These are phyloP conservation scores for Pseudomyrmex concolor DNA, from an alignment of 1,140 invertebrate genomes.

Conservation along the genomic window DNA sequence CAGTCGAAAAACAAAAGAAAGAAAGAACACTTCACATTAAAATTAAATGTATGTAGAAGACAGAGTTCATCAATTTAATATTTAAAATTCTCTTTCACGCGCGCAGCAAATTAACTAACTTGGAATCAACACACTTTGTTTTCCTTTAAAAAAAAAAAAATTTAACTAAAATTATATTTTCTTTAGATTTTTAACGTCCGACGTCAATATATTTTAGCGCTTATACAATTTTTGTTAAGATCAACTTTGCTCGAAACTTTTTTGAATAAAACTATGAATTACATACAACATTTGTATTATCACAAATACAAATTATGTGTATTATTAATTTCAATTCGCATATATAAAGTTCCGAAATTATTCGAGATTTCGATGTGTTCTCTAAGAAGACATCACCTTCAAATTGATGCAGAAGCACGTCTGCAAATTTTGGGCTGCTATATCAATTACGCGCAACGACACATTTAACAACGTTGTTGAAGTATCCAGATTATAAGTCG, in stretches of 20 bases:
- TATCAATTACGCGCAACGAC: constrained; percentile 33
- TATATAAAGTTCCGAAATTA: not conserved
- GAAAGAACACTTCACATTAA: too few relatives aligned
- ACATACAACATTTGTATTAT: not conserved
- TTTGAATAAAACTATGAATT: not conserved
- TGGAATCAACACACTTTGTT: not conserved
- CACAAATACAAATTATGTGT: not conserved
- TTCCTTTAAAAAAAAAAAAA: not conserved
- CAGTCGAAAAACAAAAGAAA: too few relatives aligned
- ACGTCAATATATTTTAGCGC: not conserved
- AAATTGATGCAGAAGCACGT: constrained; percentile 28
- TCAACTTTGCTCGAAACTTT: not conserved
- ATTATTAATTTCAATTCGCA: not conserved
- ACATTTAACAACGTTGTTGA: constrained; percentile 6
- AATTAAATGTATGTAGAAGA: too few relatives aligned
- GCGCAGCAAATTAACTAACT: not conserved
- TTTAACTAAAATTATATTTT: too few relatives aligned
- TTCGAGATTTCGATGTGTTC: not conserved
- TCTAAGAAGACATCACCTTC: constrained; percentile 36
- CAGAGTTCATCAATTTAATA: too few relatives aligned
- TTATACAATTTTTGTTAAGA: not conserved
- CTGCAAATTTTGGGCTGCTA: constrained; percentile 21
- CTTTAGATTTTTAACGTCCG: not conserved
- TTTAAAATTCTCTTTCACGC: not conserved
- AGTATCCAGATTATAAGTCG: not conserved